Percentiles rank a stretch among this genome's conserved stretches.
phyloP scores from a whole-genome alignment of 2,113 vertebrate species.

The Eulemur macaco region DNA sequence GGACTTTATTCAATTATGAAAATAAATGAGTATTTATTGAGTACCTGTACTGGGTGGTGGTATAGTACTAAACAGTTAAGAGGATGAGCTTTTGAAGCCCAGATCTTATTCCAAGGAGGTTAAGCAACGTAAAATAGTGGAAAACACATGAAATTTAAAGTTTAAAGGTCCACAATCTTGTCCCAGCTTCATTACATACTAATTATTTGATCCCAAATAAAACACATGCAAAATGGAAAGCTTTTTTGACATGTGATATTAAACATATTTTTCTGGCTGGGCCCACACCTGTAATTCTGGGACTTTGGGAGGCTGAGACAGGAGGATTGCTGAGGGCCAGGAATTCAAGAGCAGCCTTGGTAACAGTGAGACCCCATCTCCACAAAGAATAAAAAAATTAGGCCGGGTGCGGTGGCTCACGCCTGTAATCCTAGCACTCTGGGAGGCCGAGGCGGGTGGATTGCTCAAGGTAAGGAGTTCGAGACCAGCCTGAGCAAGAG shows the following conservation, averaged over 20 bases:
- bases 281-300: too few species aligned
- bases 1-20: not conserved
- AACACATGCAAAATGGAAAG: not conserved
- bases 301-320: too few species aligned
- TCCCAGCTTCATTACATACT: not conserved
- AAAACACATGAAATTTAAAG: not conserved
- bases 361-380: too few species aligned
- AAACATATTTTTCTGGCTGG: not conserved
- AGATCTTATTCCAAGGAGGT: not conserved
- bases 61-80: not conserved
- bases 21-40: not conserved
- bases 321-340: too few species aligned
- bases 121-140: not conserved
- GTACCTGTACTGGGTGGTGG: not conserved
- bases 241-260: not conserved
- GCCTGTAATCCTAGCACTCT: too few species aligned
- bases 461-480: too few species aligned
- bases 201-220: not conserved
- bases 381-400: too few species aligned
- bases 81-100: not conserved
- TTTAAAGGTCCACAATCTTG: not conserved
- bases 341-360: too few species aligned
- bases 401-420: too few species aligned
- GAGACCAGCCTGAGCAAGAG: too few species aligned
- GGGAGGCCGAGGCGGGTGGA: too few species aligned